Percentiles rank a stretch among this genome's conserved stretches.
Conservation (phyloP, 2,113 vertebrate genomes). For the human (Homo sapiens) region GRCh38 chrX:105398001-105398500, state of each 20-base stretch:
- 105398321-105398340: background rate
- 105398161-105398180: background rate
- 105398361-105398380: background rate
- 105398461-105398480: slow-evolving; percentile 53
- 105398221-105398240: background rate
- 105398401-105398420: slow-evolving; percentile 8
- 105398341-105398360: slow-evolving; percentile 46
- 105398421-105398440: slow-evolving; percentile 22
- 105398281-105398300: slow-evolving; percentile 9
- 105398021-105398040: slow-evolving; percentile 1
- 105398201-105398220: background rate
- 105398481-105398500: background rate
- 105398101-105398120: background rate
- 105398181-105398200: background rate
- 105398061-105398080: background rate
- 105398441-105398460: slow-evolving; percentile 61
- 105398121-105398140: background rate
- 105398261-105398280: background rate
- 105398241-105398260: background rate
- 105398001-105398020: background rate
- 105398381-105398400: slow-evolving; percentile 42
- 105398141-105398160: background rate
- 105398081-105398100: slow-evolving; percentile 4
- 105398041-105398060: background rate
- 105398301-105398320: background rate